A percentile compares a stretch with the other conserved stretches of the same genome.
phyloP scores from a whole-genome alignment of 2,888 invertebrate genomes.

The Andrena minutula region DNA sequence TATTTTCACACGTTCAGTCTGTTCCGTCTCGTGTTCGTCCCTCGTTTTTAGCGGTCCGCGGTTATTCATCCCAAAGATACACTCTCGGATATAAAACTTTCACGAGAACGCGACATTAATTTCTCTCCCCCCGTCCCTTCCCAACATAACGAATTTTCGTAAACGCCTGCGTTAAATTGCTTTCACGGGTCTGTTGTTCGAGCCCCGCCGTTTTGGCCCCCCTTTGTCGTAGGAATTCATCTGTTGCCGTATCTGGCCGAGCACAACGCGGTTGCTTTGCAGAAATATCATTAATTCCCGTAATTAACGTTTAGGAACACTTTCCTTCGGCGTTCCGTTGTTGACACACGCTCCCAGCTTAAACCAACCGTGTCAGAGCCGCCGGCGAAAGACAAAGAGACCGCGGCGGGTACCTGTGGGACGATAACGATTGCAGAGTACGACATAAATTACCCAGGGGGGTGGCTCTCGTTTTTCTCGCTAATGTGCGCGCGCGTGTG shows the following conservation, averaged over 20 bases:
- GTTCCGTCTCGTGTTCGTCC: not conserved
- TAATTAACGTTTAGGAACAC: slow-evolving; percentile 25
- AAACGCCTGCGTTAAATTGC: slow-evolving; percentile 10
- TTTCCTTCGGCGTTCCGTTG: not conserved
- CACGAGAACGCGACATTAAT: slow-evolving; percentile 15
- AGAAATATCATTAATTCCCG: slow-evolving; percentile 6
- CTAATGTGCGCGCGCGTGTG: slow-evolving; percentile 10
- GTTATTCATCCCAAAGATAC: slow-evolving; percentile 43
- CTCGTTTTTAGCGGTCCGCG: slow-evolving; percentile 25
- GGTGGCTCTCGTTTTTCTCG: slow-evolving; percentile 37
- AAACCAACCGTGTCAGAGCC: not conserved
- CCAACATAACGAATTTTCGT: not conserved
- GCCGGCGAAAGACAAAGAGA: not conserved
- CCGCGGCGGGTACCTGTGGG: not conserved
- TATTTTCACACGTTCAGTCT: not conserved
- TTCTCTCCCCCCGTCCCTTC: not conserved
- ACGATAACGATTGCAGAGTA: slow-evolving; percentile 52
- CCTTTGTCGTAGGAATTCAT: not conserved
- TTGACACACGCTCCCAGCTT: not conserved
- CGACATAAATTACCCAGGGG: slow-evolving; percentile 60
- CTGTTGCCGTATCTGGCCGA: not conserved
- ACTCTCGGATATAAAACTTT: slow-evolving; percentile 19
- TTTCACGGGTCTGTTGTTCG: not conserved
- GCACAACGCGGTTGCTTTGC: not conserved
- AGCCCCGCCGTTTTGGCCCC: not conserved